Evolutionary conservation across 1,140 invertebrate genomes (phyloP).

Genomic region (Drosophila eugracilis): DNA sequence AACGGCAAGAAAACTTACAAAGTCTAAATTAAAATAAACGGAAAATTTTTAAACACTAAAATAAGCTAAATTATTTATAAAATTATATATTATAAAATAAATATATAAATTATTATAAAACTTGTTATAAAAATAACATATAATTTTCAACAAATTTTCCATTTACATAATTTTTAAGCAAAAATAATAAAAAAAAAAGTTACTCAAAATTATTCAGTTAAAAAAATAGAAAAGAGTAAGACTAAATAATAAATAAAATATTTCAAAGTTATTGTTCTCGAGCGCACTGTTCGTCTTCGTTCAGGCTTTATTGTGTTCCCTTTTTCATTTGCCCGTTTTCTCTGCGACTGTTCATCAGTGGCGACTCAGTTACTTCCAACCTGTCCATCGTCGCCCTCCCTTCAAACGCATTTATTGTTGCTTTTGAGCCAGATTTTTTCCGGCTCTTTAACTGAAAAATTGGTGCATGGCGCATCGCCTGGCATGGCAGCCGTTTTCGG

Average conservation of each 20-base stretch:
- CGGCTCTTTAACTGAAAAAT: conserved; percentile 80
- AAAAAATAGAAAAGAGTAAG: background rate
- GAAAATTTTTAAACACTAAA: background rate
- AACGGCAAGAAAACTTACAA: conserved; percentile 49
- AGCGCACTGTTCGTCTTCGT: conserved; percentile 1
- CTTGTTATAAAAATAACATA: too few relatives aligned
- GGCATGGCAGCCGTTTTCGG: conserved; percentile 74
- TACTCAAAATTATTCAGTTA: too few relatives aligned
- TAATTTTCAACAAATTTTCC: too few relatives aligned
- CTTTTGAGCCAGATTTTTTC: conserved; percentile 64
- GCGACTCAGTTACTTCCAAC: conserved; percentile 5
- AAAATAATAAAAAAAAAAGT: too few relatives aligned
- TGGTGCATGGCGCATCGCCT: conserved; percentile 72
- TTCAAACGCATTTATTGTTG: conserved; percentile 80
- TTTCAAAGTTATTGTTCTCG: background rate
- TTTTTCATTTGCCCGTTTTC: conserved; percentile 53
- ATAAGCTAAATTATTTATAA: too few relatives aligned
- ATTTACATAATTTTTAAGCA: too few relatives aligned
- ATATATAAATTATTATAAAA: too few relatives aligned
- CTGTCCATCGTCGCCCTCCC: conserved; percentile 8
- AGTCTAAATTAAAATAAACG: too few relatives aligned
- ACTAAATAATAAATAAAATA: background rate
- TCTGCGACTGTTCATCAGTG: conserved; percentile 72
- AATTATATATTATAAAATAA: too few relatives aligned
- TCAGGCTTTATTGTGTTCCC: conserved; percentile 30